Evolutionary conservation across 1,140 invertebrate species (phyloP), one percentile per base, ranked within the genome.

Genomic region (Ceratina japonica): DNA sequence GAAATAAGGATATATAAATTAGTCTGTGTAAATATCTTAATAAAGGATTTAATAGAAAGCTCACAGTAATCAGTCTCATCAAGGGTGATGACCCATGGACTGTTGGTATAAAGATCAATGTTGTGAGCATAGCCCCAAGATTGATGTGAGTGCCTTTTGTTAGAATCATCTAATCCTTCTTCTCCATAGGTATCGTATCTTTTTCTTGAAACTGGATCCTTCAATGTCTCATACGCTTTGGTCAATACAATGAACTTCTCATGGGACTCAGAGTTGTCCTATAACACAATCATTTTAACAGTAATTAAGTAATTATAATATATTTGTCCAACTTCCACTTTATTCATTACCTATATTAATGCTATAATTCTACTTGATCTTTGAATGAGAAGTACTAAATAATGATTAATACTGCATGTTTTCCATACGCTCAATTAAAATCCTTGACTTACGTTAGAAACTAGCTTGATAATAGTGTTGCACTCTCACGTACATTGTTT

Each of bases 101-200:
- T 97, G 91, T 97, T 95, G 90, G 97, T 96, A 93, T 98, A 98
- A 78, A 98, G 94, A 61, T 96, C 97, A 94, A 98, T 97, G 87
- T 96, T 95, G 88, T 97, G 95, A 72, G 95, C 93, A 89, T 97
- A 97, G 37, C 37, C 37, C 37, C 37, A 97, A 51, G 95, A 95
- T 84, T 97, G 95, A 90, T 97, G 97, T 59, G 94, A 93, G 79
- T 93, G 91, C 74, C 93, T 92, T 82, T 93, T 93, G 78, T 93
- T 89, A 31, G 85, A 86, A 71, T 93, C 22, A 37, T 82, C 66
- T 59, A 79, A 24, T 18, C 95, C 94, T 80, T 96, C 94, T 88
- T 97, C 96, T 20, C 97, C 97, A 91, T 96, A 95, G 31, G 95
- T 84, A 90, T 97, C 96, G 93, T 97, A 97, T 68, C 95, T 95